phyloP scores from a whole-genome alignment of 2,888 invertebrate genomes.

The Xiphydria camelus region DNA sequence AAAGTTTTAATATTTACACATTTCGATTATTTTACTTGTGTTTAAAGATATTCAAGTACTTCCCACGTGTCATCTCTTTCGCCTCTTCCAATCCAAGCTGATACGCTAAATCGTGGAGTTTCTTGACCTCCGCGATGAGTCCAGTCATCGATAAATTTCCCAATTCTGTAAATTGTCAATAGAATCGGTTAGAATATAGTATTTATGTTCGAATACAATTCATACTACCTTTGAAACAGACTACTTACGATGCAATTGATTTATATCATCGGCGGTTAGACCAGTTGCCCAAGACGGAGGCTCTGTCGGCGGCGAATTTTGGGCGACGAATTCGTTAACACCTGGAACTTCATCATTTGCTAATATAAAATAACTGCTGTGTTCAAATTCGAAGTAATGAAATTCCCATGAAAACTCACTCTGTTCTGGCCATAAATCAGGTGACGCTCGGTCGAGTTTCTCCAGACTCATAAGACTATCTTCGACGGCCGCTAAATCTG shows the following conservation, averaged over 20 bases:
- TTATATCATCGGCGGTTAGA: conserved; percentile 74
- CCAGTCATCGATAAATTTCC: conserved; percentile 78
- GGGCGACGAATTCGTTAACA: conserved; percentile 79
- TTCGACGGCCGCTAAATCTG: conserved; percentile 60
- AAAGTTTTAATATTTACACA: conserved; percentile 6
- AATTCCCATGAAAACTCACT: conserved; percentile 65
- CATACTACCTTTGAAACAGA: no score
- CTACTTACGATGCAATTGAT: conserved; percentile 76
- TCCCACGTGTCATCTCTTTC: conserved; percentile 94
- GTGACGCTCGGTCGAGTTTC: conserved; percentile 91
- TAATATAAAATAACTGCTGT: conserved; percentile 32
- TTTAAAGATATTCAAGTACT: conserved; percentile 85
- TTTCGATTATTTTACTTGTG: conserved; percentile 36
- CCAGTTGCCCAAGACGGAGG: conserved; percentile 70
- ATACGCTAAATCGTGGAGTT: conserved; percentile 92
- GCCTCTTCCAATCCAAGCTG: conserved; percentile 93
- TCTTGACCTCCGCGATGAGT: conserved; percentile 89
- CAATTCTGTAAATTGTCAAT: conserved; percentile 62
- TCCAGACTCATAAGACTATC: conserved; percentile 85
- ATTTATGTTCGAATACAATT: no score
- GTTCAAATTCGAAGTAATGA: conserved; percentile 2
- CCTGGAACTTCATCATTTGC: conserved; percentile 75
- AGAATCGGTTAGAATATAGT: neutral
- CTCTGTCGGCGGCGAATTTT: conserved; percentile 66
- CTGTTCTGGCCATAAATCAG: conserved; percentile 95